Percentiles rank a stretch among this genome's conserved stretches.
Evolutionary conservation across 2,797 vertebrate genomes (phyloP).

Genomic region (Triplophysa yarkandensis): DNA sequence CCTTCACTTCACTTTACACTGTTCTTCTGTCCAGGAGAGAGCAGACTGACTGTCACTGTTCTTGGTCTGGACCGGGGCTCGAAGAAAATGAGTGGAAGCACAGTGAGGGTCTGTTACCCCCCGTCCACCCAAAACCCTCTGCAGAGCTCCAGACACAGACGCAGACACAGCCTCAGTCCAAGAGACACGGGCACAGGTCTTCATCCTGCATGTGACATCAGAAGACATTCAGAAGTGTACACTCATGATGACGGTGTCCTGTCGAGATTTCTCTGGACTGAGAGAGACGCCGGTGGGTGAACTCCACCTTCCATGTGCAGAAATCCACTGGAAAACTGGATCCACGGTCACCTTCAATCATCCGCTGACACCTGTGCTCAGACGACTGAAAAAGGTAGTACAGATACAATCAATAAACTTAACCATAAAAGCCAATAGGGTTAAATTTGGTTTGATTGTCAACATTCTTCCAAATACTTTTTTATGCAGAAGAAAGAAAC

Average conservation of each 20-base stretch:
- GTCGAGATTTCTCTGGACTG: conserved; percentile 77
- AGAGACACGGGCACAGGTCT: conserved; percentile 70
- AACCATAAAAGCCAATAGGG: too few relatives aligned
- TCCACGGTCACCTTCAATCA: conserved; percentile 64
- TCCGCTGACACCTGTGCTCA: conserved; percentile 71
- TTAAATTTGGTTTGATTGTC: too few relatives aligned
- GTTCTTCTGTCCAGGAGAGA: conserved; percentile 68
- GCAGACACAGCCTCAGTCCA: conserved; percentile 69
- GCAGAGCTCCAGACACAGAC: conserved; percentile 59
- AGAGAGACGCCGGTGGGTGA: conserved; percentile 74
- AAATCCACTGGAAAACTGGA: conserved; percentile 72
- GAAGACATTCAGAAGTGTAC: conserved; percentile 72
- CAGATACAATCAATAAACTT: too few relatives aligned
- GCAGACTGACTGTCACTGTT: conserved; percentile 72
- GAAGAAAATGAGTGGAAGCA: conserved; percentile 68
- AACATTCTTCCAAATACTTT: too few relatives aligned
- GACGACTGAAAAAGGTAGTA: conserved; percentile 79
- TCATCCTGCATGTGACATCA: conserved; percentile 71
- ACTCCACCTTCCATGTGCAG: conserved; percentile 74
- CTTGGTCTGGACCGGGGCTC: conserved; percentile 71
- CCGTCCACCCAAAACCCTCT: conserved; percentile 69
- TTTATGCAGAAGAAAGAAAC: too few relatives aligned
- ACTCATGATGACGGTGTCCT: conserved; percentile 72
- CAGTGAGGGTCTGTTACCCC: conserved; percentile 75
- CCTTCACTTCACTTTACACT: conserved; percentile 75